Conservation (phyloP, 2,888 invertebrate genomes). For the Beris chalybata region DNA sequence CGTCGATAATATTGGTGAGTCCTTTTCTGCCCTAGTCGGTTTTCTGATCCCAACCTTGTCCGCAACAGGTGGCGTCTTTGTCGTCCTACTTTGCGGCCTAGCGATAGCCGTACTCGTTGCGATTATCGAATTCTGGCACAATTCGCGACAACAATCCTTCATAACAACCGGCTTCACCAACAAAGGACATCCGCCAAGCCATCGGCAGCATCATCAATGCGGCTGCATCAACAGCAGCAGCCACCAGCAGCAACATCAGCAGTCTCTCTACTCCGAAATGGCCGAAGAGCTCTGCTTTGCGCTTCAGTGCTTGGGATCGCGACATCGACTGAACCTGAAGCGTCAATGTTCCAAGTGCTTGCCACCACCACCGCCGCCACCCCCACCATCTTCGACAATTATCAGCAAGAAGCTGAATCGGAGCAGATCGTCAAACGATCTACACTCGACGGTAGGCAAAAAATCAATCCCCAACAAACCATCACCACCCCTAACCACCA, state of each 20-base stretch:
- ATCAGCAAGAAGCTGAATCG: too few relatives aligned
- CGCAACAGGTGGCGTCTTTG: slow-evolving; percentile 86
- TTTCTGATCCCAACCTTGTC: not conserved
- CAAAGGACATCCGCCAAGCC: too few relatives aligned
- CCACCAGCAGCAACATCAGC: slow-evolving; percentile 72
- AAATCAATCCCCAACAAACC: too few relatives aligned
- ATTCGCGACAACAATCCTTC: slow-evolving; percentile 74
- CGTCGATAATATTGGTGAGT: slow-evolving; percentile 75
- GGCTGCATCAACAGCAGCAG: too few relatives aligned
- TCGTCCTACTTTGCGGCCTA: slow-evolving; percentile 90
- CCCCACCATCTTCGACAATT: too few relatives aligned
- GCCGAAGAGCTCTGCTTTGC: slow-evolving; percentile 90
- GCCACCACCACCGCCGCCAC: slow-evolving; percentile 63
- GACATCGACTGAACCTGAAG: slow-evolving; percentile 77
- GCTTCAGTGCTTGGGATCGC: slow-evolving; percentile 81
- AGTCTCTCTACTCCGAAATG: slow-evolving; percentile 93
- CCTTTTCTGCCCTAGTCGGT: too few relatives aligned
- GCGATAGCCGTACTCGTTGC: slow-evolving; percentile 90
- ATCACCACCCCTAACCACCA: too few relatives aligned
- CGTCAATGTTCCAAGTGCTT: slow-evolving; percentile 73
- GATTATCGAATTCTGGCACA: slow-evolving; percentile 93
- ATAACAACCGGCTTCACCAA: too few relatives aligned
- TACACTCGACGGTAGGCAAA: too few relatives aligned
- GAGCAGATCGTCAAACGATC: too few relatives aligned
- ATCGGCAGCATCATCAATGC: too few relatives aligned